phyloP scores from a whole-genome alignment of 2,888 invertebrate genomes.

The Cremastinae sp. region DNA sequence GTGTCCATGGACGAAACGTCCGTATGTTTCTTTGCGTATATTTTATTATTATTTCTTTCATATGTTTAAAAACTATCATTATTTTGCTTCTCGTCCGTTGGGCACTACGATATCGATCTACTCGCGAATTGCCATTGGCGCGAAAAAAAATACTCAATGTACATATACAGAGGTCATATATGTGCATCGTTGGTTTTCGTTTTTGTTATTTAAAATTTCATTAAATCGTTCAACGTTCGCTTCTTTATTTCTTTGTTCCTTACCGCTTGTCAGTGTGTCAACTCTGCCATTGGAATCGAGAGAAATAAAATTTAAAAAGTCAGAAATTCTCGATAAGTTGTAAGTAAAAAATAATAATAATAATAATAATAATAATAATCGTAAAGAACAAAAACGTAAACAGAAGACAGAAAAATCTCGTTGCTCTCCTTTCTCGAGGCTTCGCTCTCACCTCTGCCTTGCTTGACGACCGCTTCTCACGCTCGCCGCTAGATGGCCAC shows the following conservation, averaged over 20 bases:
- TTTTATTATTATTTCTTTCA: too few species aligned
- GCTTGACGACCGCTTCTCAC: slow-evolving; percentile 26
- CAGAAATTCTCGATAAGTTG: slow-evolving; percentile 25
- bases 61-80: too few species aligned
- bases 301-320: slow-evolving; percentile 22
- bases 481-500: slow-evolving; percentile 20
- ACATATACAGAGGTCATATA: slow-evolving; percentile 1
- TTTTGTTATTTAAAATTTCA: not conserved
- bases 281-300: slow-evolving; percentile 36
- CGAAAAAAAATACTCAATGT: slow-evolving; percentile 45
- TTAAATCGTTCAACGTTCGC: slow-evolving; percentile 3
- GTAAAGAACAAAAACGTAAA: too few species aligned
- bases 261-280: slow-evolving; percentile 3
- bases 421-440: not conserved
- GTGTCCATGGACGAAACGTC: too few species aligned
- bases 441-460: slow-evolving; percentile 20
- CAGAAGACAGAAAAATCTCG: slow-evolving; percentile 9
- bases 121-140: slow-evolving; percentile 46
- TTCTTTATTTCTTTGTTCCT: slow-evolving; percentile 16
- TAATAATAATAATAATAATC: too few species aligned
- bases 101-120: slow-evolving; percentile 23
- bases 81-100: too few species aligned
- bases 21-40: too few species aligned
- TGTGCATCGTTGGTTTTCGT: slow-evolving; percentile 3
- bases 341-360: slow-evolving; percentile 22